A percentile compares a stretch with the other conserved stretches of the same genome.
These are phyloP conservation scores for Lacanobia wlatinum DNA, from an alignment of 2,888 invertebrate genomes.

Conservation along the genomic window DNA sequence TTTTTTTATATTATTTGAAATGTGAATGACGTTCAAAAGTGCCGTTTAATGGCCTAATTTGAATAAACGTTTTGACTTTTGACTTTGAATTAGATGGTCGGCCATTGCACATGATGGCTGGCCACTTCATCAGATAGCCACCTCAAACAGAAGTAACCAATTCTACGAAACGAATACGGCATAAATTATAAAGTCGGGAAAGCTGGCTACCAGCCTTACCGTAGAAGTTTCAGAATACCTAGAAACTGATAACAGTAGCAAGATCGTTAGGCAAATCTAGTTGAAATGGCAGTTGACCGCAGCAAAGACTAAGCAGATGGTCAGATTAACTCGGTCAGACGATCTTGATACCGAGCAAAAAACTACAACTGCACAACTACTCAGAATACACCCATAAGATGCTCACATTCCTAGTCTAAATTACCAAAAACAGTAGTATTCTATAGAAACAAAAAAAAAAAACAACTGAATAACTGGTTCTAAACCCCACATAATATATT, in stretches of 20 bases:
- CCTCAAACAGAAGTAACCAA: too few relatives aligned
- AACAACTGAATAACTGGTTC: conserved; percentile 26
- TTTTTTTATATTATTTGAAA: too few relatives aligned
- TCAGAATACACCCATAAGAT: conserved; percentile 40
- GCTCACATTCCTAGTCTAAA: conserved; percentile 25
- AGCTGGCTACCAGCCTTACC: not conserved
- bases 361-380: conserved; percentile 12
- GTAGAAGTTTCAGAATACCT: not conserved
- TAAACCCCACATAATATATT: conserved; percentile 3
- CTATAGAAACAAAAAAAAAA: conserved; percentile 7
- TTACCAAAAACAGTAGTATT: conserved; percentile 17
- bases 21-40: too few relatives aligned
- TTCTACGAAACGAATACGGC: too few relatives aligned
- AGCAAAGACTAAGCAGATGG: conserved; percentile 13
- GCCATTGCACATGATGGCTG: too few relatives aligned
- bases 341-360: conserved; percentile 13
- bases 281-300: not conserved
- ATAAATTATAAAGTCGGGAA: not conserved
- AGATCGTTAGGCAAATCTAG: not conserved
- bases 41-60: too few relatives aligned
- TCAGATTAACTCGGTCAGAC: not conserved
- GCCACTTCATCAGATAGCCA: too few relatives aligned
- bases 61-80: too few relatives aligned
- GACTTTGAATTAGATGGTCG: too few relatives aligned
- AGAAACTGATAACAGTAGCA: not conserved